Base-by-base conservation (phyloP, 2,113 vertebrate genomes). In the Piprites chloris region DNA sequence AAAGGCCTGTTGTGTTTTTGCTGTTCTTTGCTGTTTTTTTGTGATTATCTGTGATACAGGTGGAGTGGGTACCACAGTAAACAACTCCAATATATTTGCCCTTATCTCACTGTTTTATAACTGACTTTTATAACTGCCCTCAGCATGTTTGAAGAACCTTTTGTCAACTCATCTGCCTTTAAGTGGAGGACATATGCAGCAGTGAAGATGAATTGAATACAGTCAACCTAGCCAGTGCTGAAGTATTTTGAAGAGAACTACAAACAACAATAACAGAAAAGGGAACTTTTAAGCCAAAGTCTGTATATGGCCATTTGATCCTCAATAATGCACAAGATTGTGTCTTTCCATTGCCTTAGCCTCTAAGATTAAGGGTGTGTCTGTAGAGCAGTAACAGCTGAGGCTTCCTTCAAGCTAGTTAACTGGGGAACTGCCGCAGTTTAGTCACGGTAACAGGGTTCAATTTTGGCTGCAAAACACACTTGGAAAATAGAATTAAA, bases 211-310 rank as follows among this genome's bases (percentile, higher is more conserved):
- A 75, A 80, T 19, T 85, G 72, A 71, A 72, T 33, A 21, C 26
- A 28, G 50, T 65, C 65, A 56, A 58, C 37, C 49, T 42, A 65
- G 37, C 32, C n/a, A 35, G 22, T 76, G 41, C 73, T 88, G 66
- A 72, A 90, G 41, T 84, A 26, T 80, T 94, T 93, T 94, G 61
- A 92, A 84, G 62, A 90, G 39, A 93, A 73, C 52, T 69, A 32
- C 65, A 72, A 74, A 37, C 46, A 87, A 65, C 13, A 37, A 1
- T 63, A 73, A 65, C 3, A 5, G 20, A 72, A 92, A 95, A 95
- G 89, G 89, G 92, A 97, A 76, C 41, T 68, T 93, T 89, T 32
- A 78, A 84, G 80, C 93, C 93, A 91, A 95, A 96, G 79, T 95
- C 89, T 95, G 78, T 90, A 85, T 78, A 52, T 79, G 84, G 80